phyloP scores from a whole-genome alignment of 2,113 vertebrate genomes.

The Neodontobutis hainanensis region DNA sequence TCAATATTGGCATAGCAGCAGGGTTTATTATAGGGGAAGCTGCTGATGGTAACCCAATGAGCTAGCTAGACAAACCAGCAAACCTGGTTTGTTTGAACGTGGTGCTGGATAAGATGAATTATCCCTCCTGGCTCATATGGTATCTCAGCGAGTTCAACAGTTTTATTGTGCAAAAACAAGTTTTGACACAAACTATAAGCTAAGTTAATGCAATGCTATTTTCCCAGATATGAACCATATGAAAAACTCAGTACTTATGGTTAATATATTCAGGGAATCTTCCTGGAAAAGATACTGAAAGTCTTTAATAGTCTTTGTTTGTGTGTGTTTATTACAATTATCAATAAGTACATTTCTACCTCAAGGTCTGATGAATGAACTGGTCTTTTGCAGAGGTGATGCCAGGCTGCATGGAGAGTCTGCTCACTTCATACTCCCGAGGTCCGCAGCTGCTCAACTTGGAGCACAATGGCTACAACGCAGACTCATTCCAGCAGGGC shows the following conservation, averaged over 20 bases:
- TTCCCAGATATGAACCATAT: too few species aligned
- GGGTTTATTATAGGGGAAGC: conserved; percentile 55
- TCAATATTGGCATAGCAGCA: conserved; percentile 66
- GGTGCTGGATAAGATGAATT: conserved; percentile 43
- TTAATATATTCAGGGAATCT: too few species aligned
- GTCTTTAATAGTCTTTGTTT: too few species aligned
- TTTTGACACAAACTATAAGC: neutral
- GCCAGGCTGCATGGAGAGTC: conserved; percentile 89
- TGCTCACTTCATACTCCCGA: conserved; percentile 89
- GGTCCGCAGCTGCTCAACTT: conserved; percentile 87
- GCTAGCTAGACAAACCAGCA: conserved; percentile 47
- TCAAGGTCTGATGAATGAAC: neutral
- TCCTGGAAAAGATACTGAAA: too few species aligned
- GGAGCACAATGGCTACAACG: conserved; percentile 86
- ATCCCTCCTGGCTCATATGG: conserved; percentile 10
- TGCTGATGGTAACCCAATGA: conserved; percentile 60
- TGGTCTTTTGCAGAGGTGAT: conserved; percentile 82
- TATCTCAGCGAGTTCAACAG: neutral
- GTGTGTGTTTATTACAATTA: too few species aligned
- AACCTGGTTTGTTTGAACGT: conserved; percentile 51
- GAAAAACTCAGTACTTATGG: too few species aligned
- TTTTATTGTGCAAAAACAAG: neutral
- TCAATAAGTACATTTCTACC: neutral
- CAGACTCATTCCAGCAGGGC: conserved; percentile 91
- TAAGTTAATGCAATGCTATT: too few species aligned